A percentile compares a stretch with the other conserved stretches of the same genome.
phyloP scores from a whole-genome alignment of 2,888 invertebrate genomes.

The Cephalotes varians region DNA sequence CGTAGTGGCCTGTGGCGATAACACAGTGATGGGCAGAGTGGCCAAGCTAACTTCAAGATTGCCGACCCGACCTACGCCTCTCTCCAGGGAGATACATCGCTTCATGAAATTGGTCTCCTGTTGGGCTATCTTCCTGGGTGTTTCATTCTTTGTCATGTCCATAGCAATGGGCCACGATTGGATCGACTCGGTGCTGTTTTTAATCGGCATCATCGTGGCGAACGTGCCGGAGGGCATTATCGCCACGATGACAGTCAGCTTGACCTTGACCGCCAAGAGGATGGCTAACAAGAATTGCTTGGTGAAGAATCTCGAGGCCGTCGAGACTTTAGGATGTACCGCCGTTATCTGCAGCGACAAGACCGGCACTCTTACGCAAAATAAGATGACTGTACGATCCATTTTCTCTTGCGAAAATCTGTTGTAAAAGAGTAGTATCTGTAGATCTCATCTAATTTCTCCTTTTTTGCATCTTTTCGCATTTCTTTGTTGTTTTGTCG shows the following conservation, averaged over 20 bases:
- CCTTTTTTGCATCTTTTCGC: not conserved
- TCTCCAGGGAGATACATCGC: slow-evolving; percentile 91
- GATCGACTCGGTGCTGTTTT: slow-evolving; percentile 89
- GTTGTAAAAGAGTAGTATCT: not conserved
- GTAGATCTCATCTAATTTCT: not conserved
- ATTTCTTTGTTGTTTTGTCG: not conserved
- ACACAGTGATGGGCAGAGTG: slow-evolving; percentile 91
- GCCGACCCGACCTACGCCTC: slow-evolving; percentile 90
- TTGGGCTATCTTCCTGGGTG: slow-evolving; percentile 90
- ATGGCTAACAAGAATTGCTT: slow-evolving; percentile 93
- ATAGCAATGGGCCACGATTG: slow-evolving; percentile 89
- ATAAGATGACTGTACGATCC: slow-evolving; percentile 91
- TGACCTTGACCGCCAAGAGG: slow-evolving; percentile 92
- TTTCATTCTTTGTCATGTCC: slow-evolving; percentile 91
- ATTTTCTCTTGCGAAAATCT: not conserved
- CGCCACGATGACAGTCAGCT: slow-evolving; percentile 92
- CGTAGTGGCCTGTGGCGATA: slow-evolving; percentile 89
- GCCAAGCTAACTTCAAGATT: slow-evolving; percentile 90
- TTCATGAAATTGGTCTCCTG: slow-evolving; percentile 91
- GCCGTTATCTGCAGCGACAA: slow-evolving; percentile 94
- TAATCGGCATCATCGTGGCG: slow-evolving; percentile 90
- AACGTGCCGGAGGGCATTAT: slow-evolving; percentile 93
- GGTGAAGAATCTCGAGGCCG: slow-evolving; percentile 92
- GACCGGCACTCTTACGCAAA: slow-evolving; percentile 93
- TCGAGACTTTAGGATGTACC: slow-evolving; percentile 92